A percentile compares a stretch with the other conserved stretches of the same genome.
These are phyloP conservation scores for Danionella dracula DNA, from an alignment of 2,797 vertebrate species.

Conservation along the genomic window DNA sequence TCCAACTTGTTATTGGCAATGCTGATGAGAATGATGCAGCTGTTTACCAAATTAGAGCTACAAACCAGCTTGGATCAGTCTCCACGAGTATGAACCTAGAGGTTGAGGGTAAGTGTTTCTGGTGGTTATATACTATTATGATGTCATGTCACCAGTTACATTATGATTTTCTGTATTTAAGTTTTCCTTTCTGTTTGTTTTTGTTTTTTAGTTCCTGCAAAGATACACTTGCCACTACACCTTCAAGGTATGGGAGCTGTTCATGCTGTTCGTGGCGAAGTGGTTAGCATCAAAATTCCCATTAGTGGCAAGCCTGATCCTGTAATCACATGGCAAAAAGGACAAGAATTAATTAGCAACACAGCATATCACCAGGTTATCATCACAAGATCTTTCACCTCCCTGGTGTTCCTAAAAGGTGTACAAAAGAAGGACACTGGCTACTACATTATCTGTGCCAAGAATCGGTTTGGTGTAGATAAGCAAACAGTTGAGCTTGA, in stretches of 20 bases:
- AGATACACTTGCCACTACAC: constrained; percentile 90
- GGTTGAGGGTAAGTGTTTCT: constrained; percentile 83
- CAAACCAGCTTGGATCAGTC: constrained; percentile 92
- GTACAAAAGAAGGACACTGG: constrained; percentile 91
- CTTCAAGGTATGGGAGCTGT: constrained; percentile 98
- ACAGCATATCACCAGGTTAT: constrained; percentile 94
- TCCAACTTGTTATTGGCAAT: constrained; percentile 85
- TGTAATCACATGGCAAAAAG: constrained; percentile 95
- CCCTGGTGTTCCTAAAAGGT: constrained; percentile 92
- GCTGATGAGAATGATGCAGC: constrained; percentile 86
- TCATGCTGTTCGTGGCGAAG: constrained; percentile 86
- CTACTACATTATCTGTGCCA: constrained; percentile 94
- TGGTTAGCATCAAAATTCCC: constrained; percentile 94
- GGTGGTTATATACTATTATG: no score
- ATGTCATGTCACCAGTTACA: neutral
- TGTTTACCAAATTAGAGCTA: constrained; percentile 95
- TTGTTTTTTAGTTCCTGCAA: constrained; percentile 87
- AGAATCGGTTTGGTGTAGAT: constrained; percentile 96
- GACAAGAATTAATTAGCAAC: constrained; percentile 93
- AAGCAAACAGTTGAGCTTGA: constrained; percentile 97
- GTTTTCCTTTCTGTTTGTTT: neutral
- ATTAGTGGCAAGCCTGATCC: constrained; percentile 96
- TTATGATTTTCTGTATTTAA: neutral
- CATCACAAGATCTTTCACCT: constrained; percentile 94
- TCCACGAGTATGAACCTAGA: constrained; percentile 90